These are phyloP conservation scores for Mastigias papua DNA, from an alignment of 30 jellyfish, hydroid and myxozoan genomes.

Conservation along the genomic window DNA sequence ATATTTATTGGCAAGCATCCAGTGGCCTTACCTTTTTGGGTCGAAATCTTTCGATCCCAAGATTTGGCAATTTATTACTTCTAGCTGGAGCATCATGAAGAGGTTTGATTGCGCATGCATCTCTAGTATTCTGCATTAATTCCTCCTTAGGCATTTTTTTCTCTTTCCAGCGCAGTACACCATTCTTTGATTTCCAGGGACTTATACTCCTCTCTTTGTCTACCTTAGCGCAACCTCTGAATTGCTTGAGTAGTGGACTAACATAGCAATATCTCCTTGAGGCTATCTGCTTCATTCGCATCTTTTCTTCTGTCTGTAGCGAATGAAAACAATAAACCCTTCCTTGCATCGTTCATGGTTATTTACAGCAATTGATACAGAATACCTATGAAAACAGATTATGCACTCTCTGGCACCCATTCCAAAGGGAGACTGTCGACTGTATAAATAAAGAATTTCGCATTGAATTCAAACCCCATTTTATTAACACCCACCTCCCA, in stretches of 20 bases:
- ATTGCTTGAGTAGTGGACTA: slow-evolving; percentile 25
- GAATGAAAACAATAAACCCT: not conserved
- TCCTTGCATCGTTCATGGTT: no score
- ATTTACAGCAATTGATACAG: no score
- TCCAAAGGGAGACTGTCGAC: no score
- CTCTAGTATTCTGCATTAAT: not conserved
- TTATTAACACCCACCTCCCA: no score
- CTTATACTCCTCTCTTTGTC: slow-evolving; percentile 1
- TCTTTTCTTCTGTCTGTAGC: slow-evolving; percentile 1
- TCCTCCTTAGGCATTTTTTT: not conserved
- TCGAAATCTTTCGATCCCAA: not conserved
- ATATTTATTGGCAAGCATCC: not conserved
- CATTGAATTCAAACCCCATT: no score
- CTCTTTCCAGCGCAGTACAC: not conserved
- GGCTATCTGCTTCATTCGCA: slow-evolving; percentile 48
- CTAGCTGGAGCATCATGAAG: not conserved
- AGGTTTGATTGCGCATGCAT: not conserved
- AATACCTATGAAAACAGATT: no score
- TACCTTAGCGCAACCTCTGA: not conserved
- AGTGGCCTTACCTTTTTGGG: not conserved
- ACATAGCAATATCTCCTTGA: not conserved
- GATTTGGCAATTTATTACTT: not conserved
- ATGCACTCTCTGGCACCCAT: no score
- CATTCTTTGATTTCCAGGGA: slow-evolving; percentile 50
- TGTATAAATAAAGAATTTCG: no score